Conservation (phyloP, 1,140 invertebrate genomes). For the Ganaspis sp. region DNA sequence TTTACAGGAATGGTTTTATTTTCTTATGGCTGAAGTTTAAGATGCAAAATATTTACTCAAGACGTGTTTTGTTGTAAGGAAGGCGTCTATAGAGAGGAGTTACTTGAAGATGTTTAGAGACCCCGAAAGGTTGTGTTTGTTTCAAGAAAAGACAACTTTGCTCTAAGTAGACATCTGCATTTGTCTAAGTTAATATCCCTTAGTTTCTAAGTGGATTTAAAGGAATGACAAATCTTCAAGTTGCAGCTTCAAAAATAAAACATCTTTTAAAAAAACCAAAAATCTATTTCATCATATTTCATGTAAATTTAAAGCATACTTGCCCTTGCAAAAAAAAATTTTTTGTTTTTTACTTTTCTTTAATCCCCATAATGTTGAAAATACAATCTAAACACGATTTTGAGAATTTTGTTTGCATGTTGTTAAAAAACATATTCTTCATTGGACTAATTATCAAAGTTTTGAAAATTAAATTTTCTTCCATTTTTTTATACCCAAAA, state of each 20-base stretch:
- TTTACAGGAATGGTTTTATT: neutral
- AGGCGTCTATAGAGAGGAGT: neutral
- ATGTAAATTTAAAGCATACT: no score
- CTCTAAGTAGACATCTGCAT: slow-evolving; percentile 18
- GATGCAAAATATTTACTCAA: neutral
- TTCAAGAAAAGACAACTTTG: slow-evolving; percentile 8
- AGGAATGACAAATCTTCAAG: neutral
- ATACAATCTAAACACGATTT: no score
- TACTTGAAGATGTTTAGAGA: neutral
- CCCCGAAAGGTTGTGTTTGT: neutral
- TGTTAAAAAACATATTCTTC: no score
- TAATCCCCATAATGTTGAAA: no score
- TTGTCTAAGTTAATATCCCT: slow-evolving; percentile 11
- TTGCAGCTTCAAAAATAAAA: neutral
- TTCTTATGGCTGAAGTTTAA: neutral
- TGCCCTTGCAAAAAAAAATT: no score
- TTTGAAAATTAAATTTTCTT: no score
- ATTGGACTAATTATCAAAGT: no score
- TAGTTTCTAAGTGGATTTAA: neutral
- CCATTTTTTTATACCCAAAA: no score
- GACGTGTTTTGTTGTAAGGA: neutral
- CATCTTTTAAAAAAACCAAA: no score
- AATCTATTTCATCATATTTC: no score
- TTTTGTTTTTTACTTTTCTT: no score
- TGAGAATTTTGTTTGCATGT: no score